Evolutionary conservation across 2,888 invertebrate species (phyloP).

Genomic region (Leucozona laternaria): DNA sequence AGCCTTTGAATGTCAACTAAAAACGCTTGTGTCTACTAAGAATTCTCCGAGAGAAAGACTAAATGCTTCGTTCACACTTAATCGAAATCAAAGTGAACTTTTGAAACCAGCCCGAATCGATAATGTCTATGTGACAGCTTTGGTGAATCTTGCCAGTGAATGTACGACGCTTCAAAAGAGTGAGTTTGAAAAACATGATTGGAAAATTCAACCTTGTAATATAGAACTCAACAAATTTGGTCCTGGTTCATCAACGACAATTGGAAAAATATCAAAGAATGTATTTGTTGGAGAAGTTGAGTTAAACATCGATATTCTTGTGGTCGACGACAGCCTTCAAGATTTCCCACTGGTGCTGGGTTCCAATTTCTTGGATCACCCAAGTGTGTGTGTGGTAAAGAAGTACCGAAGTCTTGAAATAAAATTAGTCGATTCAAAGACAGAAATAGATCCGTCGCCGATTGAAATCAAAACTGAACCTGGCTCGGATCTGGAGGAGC

Average conservation of each 20-base stretch:
- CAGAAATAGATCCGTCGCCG: background rate
- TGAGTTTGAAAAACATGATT: conserved; percentile 43
- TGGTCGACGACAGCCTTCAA: conserved; percentile 38
- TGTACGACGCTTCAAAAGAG: conserved; percentile 39
- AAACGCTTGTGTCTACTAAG: background rate
- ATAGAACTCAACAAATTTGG: conserved; percentile 15
- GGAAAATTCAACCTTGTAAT: conserved; percentile 43
- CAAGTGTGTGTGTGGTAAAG: conserved; percentile 26
- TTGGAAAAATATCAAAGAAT: conserved; percentile 44
- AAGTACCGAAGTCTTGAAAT: conserved; percentile 31
- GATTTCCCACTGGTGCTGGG: conserved; percentile 36
- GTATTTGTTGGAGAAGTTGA: conserved; percentile 23
- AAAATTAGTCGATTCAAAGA: background rate
- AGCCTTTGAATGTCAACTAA: background rate
- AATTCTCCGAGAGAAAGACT: background rate
- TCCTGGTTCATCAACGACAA: conserved; percentile 1
- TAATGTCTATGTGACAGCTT: conserved; percentile 13
- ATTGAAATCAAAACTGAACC: conserved; percentile 3
- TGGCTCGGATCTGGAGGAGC: background rate
- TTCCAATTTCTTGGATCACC: conserved; percentile 37
- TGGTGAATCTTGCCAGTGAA: conserved; percentile 44
- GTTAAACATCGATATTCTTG: conserved; percentile 35
- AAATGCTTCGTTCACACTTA: background rate
- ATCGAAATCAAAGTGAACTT: conserved; percentile 12
- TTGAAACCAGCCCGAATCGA: conserved; percentile 34